These are phyloP conservation scores for Cotesia chilonis DNA, from an alignment of 1,140 invertebrate genomes.

Conservation along the genomic window DNA sequence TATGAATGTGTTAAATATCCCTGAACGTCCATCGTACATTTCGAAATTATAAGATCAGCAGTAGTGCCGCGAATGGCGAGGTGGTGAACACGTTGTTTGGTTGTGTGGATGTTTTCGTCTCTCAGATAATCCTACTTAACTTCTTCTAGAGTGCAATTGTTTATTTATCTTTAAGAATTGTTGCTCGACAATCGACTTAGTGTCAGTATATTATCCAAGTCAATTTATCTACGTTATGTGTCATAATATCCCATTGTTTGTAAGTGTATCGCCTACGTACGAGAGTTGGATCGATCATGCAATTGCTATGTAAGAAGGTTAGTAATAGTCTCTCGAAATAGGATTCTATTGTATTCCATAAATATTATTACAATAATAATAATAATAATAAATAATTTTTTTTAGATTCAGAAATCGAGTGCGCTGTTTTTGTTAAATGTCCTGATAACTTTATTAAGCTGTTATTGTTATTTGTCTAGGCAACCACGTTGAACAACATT, in stretches of 20 bases:
- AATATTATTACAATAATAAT: background rate
- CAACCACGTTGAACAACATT: no score
- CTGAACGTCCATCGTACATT: no score
- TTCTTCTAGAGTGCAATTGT: no score
- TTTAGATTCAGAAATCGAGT: background rate
- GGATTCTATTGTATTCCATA: background rate
- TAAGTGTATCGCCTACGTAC: slow-evolving; percentile 31
- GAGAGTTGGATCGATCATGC: slow-evolving; percentile 39
- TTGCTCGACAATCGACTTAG: background rate
- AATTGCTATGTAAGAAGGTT: slow-evolving; percentile 42
- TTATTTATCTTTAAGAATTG: no score
- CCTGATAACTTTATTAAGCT: no score
- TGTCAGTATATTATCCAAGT: slow-evolving; percentile 3
- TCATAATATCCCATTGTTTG: slow-evolving; percentile 29
- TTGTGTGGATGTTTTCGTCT: background rate
- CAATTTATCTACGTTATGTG: slow-evolving; percentile 17
- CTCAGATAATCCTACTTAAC: no score
- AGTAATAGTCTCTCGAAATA: slow-evolving; percentile 27
- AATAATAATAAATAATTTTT: background rate
- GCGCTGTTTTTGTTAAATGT: background rate
- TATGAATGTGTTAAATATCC: no score
- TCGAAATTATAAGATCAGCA: no score
- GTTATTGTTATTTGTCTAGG: no score
- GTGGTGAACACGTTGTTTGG: no score
- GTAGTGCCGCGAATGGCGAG: no score